Evolutionary conservation across 2,888 invertebrate species (phyloP), one percentile per base, ranked within the genome.

Genomic region (Zeuzera pyrina): DNA sequence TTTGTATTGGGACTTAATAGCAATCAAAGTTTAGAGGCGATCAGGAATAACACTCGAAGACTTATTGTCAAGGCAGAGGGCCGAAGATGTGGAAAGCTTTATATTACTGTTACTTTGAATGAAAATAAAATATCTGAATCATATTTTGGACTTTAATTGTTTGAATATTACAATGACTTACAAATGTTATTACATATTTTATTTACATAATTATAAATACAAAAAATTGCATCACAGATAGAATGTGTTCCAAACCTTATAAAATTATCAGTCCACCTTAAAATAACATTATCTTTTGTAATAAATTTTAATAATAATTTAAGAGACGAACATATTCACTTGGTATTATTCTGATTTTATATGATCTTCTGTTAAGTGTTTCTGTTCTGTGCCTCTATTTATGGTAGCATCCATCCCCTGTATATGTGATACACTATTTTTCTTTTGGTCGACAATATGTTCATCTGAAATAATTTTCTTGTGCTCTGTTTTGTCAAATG

Each of bases 1-100:
- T 84, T 87, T 36, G 81, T 93, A 41, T 86, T 92, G 54, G 93
- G 92, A 2, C 65, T 93, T 2, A 89, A 87, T 30, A 89, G 88
- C 56, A 86, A 86, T 45, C 88, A 90, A 56, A 87, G 90, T 22
- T 88, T 91, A 61, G 86, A 86, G 55, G 83, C 89, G 0, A 73
- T 93, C 16, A 74, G 87, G 47, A 69, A 73, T 43, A 86, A 87
- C 52, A 81, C 89, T 49, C 77, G 88, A 16, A 81, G 81, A 51
- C 74, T 91, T 1, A 85, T 88, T 42, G 54, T 90, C 3, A 89
- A 87, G 72, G 87, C 91, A 39, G 86, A 69, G 37, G 68, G 73
- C 7, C 64, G 91, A 39, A 64, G 57, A 45, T 53, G 52, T 46
- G 79, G 83, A 0, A 81, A 74, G 86, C 78, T 79, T 57, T 76